phyloP scores from a whole-genome alignment of 2,797 vertebrate species.

The Scomberomorus guttatus region DNA sequence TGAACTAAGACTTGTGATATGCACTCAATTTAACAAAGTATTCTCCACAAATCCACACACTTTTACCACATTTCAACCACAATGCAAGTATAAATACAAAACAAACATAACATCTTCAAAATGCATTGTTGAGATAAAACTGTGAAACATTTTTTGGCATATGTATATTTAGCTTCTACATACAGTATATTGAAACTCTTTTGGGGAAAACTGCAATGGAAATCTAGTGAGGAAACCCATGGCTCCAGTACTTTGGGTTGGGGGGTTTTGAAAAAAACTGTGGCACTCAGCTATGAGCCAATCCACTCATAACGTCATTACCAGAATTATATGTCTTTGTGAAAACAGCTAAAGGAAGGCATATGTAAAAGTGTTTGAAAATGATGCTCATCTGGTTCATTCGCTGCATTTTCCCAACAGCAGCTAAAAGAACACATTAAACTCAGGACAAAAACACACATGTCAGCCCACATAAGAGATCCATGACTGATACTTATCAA shows the following conservation, averaged over 20 bases:
- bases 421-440: background rate
- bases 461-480: background rate
- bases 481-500: background rate
- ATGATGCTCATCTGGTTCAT: background rate
- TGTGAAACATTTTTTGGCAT: background rate
- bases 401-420: background rate
- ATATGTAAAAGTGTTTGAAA: constrained; percentile 1
- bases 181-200: background rate
- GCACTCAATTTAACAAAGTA: background rate
- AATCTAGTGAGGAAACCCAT: background rate
- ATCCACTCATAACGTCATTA: background rate
- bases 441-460: background rate
- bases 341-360: constrained; percentile 15
- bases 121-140: background rate
- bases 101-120: background rate
- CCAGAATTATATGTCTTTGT: background rate
- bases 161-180: background rate
- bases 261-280: background rate
- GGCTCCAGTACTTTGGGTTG: background rate
- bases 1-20: background rate
- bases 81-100: constrained; percentile 11
- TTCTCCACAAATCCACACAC: constrained; percentile 6
- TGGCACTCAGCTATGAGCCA: background rate
- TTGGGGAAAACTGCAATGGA: background rate
- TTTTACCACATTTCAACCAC: constrained; percentile 23